These are phyloP conservation scores for Elaphurus davidianus DNA, from an alignment of 2,113 vertebrate genomes.

Conservation along the genomic window DNA sequence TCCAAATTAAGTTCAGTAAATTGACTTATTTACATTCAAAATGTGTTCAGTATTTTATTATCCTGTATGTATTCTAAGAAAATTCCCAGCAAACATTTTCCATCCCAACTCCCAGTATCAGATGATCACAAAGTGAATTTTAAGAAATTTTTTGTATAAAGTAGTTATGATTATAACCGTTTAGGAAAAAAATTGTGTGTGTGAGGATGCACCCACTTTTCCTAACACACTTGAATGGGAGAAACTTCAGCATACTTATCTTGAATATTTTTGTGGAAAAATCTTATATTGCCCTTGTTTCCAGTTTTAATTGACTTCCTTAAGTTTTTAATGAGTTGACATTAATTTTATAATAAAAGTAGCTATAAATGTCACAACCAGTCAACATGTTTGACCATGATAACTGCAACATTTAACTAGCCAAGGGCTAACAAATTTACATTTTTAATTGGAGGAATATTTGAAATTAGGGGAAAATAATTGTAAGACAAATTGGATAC, in stretches of 20 bases:
- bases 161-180: background rate
- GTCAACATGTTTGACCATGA: background rate
- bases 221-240: background rate
- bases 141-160: background rate
- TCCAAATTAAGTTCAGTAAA: conserved; percentile 23
- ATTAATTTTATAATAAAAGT: background rate
- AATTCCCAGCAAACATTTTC: background rate
- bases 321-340: background rate
- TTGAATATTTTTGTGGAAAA: background rate
- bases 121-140: background rate
- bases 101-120: background rate
- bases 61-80: background rate
- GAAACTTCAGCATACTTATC: background rate
- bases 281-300: background rate
- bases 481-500: background rate
- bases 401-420: background rate
- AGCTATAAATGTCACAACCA: background rate
- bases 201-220: background rate
- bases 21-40: background rate
- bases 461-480: background rate
- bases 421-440: background rate
- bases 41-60: background rate
- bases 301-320: background rate
- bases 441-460: conserved; percentile 15
- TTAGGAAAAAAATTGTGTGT: background rate